These are phyloP conservation scores for Periophthalmodon schlosseri DNA, from an alignment of 2,113 vertebrate genomes.

Conservation along the genomic window DNA sequence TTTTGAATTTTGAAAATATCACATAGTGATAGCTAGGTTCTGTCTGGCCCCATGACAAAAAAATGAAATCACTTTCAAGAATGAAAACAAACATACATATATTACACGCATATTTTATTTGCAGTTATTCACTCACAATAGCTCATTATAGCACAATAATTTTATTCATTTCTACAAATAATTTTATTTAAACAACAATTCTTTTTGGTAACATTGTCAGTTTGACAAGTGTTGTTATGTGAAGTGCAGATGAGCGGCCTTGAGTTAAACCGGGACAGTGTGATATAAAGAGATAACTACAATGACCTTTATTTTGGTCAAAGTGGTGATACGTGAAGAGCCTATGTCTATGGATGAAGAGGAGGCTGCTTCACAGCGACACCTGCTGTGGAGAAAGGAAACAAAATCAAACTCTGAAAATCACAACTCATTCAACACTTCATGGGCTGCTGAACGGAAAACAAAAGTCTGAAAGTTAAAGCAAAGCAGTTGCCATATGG, in stretches of 20 bases:
- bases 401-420: neutral
- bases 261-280: conserved; percentile 12
- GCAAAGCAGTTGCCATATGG: neutral
- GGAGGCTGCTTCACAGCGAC: conserved; percentile 34
- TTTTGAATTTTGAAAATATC: no score
- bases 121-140: no score
- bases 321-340: neutral
- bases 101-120: no score
- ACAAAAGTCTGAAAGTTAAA: neutral
- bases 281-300: neutral
- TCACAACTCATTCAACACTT: neutral
- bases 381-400: conserved; percentile 48
- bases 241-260: conserved; percentile 15
- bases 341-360: neutral
- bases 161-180: no score
- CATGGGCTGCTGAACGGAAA: neutral
- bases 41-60: no score
- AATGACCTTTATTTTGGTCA: no score
- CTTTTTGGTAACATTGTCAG: no score
- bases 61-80: no score
- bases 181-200: no score
- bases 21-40: no score
- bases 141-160: no score
- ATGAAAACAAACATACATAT: no score
- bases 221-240: neutral